Conservation (phyloP, 2,888 invertebrate genomes). For the Aelia acuminata region DNA sequence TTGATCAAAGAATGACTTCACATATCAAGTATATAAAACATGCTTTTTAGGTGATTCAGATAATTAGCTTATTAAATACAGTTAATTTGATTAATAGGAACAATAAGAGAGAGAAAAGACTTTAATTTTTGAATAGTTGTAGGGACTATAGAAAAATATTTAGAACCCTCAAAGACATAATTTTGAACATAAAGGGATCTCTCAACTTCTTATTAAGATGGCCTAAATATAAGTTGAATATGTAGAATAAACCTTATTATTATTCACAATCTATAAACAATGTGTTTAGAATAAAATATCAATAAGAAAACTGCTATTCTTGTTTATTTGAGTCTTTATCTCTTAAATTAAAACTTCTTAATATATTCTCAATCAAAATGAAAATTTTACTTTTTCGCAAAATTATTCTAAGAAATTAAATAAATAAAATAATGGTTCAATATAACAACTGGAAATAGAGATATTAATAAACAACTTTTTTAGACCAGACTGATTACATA, state of each 20-base stretch:
- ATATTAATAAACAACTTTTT: slow-evolving; percentile 19
- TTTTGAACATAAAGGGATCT: too few relatives aligned
- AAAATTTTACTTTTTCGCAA: neutral
- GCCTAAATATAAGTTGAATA: neutral
- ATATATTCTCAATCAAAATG: neutral
- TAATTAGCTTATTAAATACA: too few relatives aligned
- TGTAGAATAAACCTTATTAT: neutral
- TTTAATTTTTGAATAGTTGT: too few relatives aligned
- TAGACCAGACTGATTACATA: neutral
- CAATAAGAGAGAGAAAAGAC: too few relatives aligned
- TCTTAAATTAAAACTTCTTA: neutral
- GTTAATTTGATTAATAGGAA: too few relatives aligned
- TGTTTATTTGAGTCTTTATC: neutral
- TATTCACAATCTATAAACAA: neutral
- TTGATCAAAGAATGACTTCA: too few relatives aligned
- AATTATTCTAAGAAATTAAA: neutral
- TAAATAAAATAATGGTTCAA: neutral
- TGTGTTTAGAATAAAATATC: neutral
- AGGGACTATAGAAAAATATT: neutral
- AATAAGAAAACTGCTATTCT: neutral
- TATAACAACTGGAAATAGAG: neutral
- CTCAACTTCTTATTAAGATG: too few relatives aligned
- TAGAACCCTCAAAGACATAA: neutral
- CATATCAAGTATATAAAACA: too few relatives aligned
- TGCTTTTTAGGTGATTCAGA: too few relatives aligned